Evolutionary conservation across 2,888 invertebrate genomes (phyloP).

Genomic region (Drosophila paracracens): DNA sequence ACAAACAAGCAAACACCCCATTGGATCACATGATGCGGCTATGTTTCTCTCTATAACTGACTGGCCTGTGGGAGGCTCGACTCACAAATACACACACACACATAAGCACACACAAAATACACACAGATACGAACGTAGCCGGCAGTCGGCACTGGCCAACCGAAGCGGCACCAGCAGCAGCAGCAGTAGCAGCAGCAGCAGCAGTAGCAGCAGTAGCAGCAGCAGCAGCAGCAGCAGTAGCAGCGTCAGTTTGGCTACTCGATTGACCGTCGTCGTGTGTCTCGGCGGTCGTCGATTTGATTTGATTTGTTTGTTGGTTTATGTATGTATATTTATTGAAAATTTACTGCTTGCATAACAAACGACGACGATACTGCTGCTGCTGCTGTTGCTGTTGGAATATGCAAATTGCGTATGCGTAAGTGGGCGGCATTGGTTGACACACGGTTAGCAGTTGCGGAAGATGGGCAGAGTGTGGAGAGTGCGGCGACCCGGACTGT

Average conservation of each 20-base stretch:
- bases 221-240: slow-evolving; percentile 17
- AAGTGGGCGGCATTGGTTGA: slow-evolving; percentile 55
- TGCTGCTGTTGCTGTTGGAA: slow-evolving; percentile 35
- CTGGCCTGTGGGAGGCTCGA: slow-evolving; percentile 62
- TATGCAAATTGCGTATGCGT: slow-evolving; percentile 64
- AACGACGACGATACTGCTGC: slow-evolving; percentile 44
- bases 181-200: slow-evolving; percentile 6
- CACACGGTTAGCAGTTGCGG: slow-evolving; percentile 3
- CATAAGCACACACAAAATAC: not conserved
- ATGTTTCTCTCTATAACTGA: slow-evolving; percentile 12
- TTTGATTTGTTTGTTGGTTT: slow-evolving; percentile 74
- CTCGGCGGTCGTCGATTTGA: slow-evolving; percentile 48
- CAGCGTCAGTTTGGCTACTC: slow-evolving; percentile 61
- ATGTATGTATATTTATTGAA: slow-evolving; percentile 78
- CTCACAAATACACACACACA: slow-evolving; percentile 32
- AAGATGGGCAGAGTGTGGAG: not conserved
- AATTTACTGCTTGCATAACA: slow-evolving; percentile 78
- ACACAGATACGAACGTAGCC: slow-evolving; percentile 10
- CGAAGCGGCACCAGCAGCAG: not conserved
- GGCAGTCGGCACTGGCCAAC: slow-evolving; percentile 33
- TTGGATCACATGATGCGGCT: slow-evolving; percentile 56
- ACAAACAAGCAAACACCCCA: slow-evolving; percentile 51
- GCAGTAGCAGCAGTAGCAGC: slow-evolving; percentile 11
- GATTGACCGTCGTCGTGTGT: slow-evolving; percentile 48
- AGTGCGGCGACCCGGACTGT: slow-evolving; percentile 27